Evolutionary conservation across 2,113 vertebrate genomes (phyloP).

Genomic region (Xiphias gladius): DNA sequence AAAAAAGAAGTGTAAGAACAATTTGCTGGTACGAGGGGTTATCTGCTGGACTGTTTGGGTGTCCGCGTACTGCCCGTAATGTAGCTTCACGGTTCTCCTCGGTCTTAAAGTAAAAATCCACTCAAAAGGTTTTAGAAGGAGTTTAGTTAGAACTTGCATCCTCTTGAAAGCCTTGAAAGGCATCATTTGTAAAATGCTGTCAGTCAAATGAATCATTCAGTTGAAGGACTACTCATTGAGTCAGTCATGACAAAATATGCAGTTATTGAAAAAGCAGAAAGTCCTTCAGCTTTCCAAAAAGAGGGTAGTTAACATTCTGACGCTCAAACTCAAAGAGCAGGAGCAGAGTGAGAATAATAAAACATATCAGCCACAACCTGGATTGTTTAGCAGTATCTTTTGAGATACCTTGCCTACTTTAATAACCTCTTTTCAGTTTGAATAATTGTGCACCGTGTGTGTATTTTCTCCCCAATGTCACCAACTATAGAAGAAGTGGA

Average conservation of each 20-base stretch:
- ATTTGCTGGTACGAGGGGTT: too few species aligned
- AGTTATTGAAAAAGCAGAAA: slow-evolving; percentile 10
- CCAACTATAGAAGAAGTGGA: neutral
- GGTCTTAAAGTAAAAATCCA: neutral
- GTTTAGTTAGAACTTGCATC: neutral
- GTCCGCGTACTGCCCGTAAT: too few species aligned
- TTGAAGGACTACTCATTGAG: neutral
- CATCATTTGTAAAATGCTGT: neutral
- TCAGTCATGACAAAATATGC: slow-evolving; percentile 9
- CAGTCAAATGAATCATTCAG: slow-evolving; percentile 6
- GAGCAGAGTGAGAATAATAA: slow-evolving; percentile 1
- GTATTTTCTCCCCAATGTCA: neutral
- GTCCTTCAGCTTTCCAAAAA: neutral
- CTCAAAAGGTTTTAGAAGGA: neutral
- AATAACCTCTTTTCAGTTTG: neutral
- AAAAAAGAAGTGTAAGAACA: too few species aligned
- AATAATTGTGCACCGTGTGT: neutral
- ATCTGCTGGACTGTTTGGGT: too few species aligned
- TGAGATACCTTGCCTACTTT: neutral
- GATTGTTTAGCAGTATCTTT: slow-evolving; percentile 9
- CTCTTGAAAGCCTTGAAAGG: neutral
- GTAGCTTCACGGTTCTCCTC: neutral
- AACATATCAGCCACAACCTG: neutral
- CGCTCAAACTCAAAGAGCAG: slow-evolving; percentile 25
- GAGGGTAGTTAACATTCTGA: neutral